These are phyloP conservation scores for Contarinia nasturtii DNA, from an alignment of 1,140 invertebrate species.

Conservation along the genomic window DNA sequence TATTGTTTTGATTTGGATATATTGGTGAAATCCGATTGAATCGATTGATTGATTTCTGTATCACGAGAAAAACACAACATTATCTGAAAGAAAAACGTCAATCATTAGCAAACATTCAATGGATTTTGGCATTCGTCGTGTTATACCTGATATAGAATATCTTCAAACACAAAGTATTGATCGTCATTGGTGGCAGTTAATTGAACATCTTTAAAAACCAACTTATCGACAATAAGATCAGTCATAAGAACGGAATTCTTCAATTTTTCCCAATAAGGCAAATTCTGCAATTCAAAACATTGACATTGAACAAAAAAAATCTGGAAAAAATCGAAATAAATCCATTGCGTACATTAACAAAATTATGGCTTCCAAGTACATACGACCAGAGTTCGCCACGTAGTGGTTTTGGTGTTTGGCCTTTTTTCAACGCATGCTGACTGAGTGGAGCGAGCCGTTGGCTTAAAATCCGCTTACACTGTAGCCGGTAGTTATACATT, in stretches of 20 bases:
- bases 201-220: conserved; percentile 91
- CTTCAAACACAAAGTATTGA: conserved; percentile 96
- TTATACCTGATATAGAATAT: conserved; percentile 75
- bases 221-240: conserved; percentile 81
- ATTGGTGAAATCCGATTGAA: conserved; percentile 40
- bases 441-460: conserved; percentile 17
- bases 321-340: background rate
- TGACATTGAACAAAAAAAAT: conserved; percentile 7
- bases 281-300: conserved; percentile 34
- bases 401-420: conserved; percentile 17
- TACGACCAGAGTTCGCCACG: conserved; percentile 19
- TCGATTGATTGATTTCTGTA: conserved; percentile 46
- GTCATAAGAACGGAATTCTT: conserved; percentile 70
- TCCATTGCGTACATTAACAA: background rate
- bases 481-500: no score
- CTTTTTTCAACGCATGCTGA: conserved; percentile 21
- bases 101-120: background rate
- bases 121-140: background rate
- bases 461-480: conserved; percentile 18
- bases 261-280: conserved; percentile 61
- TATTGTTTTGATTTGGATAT: conserved; percentile 52
- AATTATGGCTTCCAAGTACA: conserved; percentile 18
- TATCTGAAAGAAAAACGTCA: conserved; percentile 45
- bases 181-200: conserved; percentile 91
- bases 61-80: conserved; percentile 87